Evolutionary conservation across 2,113 vertebrate genomes (phyloP), one percentile per base, ranked within the genome.

Genomic region (Cinclus mexicanus): DNA sequence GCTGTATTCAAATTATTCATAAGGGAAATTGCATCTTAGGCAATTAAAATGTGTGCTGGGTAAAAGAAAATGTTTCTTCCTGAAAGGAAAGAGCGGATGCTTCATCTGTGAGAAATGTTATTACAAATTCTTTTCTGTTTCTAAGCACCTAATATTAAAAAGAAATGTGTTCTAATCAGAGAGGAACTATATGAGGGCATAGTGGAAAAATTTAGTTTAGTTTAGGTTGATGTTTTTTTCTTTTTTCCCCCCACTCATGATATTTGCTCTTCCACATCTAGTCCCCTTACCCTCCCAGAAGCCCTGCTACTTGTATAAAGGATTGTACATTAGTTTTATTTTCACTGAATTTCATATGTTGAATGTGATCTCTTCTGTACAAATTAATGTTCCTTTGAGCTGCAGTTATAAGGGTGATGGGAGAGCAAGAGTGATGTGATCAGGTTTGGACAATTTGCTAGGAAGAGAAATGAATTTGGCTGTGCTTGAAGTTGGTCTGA

Each of bases 1-100:
- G 89, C 92, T 95, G 88, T 95, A 95, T 89, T 96, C 91, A 92
- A 97, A 97, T 97, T 97, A 97, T 97, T 97, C 96, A 97, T 96
- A 96, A 94, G 93, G 89, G 90, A 97, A 96, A 97, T 97, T 95
- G 87, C 94, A 95, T 95, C 85, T 94, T 85, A 90, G 60, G 87
- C 94, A 96, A 96, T 96, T 96, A 96, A 97, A 97, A 86, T 52
- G 60, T 83, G 83, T 89, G 59, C 76, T 92, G 92, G 89, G 53
- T 85, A 85, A 96, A 97, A 94, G 72, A 95, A 96, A 83, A 87
- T 78, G 68, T 88, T 93, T 61, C 90, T 90, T 96, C 72, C 79
- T 93, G 95, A 93, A 92, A 90, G 69, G 71, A 74, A 86, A 60
- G 91, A 92, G n/a, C 5, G 9, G 39, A 83, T 91, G 56, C 65